Base-by-base conservation (phyloP, 2,888 invertebrate species). In the Emmelina monodactyla region DNA sequence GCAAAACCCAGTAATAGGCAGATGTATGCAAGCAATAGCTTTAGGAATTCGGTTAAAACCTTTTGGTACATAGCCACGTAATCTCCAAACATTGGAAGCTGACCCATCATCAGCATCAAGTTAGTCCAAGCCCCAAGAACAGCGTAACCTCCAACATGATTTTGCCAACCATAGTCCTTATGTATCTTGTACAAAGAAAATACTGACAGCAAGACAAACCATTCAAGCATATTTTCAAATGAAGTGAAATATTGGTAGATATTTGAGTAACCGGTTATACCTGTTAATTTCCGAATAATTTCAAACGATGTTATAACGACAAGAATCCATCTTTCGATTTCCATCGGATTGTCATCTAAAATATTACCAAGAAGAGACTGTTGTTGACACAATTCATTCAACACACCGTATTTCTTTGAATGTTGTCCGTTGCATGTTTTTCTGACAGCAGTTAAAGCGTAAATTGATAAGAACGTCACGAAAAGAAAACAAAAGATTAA, bases 21-120 rank as follows among this genome's bases (percentile, higher is more conserved):
- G 0, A 90, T 87, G 54, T 92, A 93, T 0, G 92, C 92, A 48
- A 91, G 68, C 16, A 93, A 82, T 10, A 93, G 71, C 54, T 92
- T 91, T 14, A 91, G 85, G 49, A 93, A 92, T 65, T 93, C 92
- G 1, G 87, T 88, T 49, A 91, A 86, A 0, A 92, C 92, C 58
- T 90, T 87, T 1, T 91, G 92, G 49, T 92, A 92, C 93, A 93
- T 93, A 1, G 93, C 92, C 1, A 94, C 92, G 56, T 94, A 94
- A 16, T 92, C 89, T 28, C 93, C 94, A 51, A 94, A 91, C 62
- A 92, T 86, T 0, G 94, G 94, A 32, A 94, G 69, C 51, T 93
- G 91, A 2, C 94, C 94, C 58, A 94, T 88, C 89, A 92, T 91
- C 33, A 92, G 60, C 91, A 93, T 92, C 12, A 92, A 79, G 62